Evolutionary conservation across 53 echinoderm and acorn worm species (phyloP), one percentile per base, ranked within the genome.

Genomic region (Actinopyga echinites): DNA sequence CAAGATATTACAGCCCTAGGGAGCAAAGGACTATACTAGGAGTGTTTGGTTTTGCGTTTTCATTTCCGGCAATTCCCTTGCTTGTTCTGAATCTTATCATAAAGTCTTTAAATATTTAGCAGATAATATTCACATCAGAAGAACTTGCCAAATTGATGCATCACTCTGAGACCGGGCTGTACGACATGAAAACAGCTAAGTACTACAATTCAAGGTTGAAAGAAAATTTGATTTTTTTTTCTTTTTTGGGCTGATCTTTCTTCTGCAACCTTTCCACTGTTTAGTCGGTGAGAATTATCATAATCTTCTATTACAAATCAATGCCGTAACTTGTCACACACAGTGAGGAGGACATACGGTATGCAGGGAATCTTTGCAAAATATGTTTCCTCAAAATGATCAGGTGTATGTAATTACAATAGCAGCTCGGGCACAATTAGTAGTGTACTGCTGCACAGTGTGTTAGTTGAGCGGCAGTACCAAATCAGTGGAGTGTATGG

Each of bases 371-470:
- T 71, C 71, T 44, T 71, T 25, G 8, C 42, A 71, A 71, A 71
- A 71, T 49, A 49, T 71, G 71, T 43, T 71, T 71, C 71, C 71
- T 44, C 42, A 24, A 40, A 66, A 71, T n/a, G 71, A 71, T 71
- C 71, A 71, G 71, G 71, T 71, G 71, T 71, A 71, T 26, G 40
- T 71, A 71, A 71, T 71, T 71, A 71, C 71, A 42, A 40, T 71
- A 71, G 71, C 71, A 44, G 40, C 44, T 71, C 42, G 40, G 23
- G 71, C 71, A 71, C 71, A 71, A 71, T 71, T 71, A 71, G 65
- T 8, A 29, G 71, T 71, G 34, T 71, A 40, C 9, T 35, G 8
- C 68, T 34, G 31, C n/a, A 33, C 36, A 34, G 40, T 40, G 71
- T 71, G 71, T 65, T 65, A 44, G 44, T 44, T 71, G 20, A 42